These are phyloP conservation scores for Nothocercus nigrocapillus DNA, from an alignment of 2,113 vertebrate species.

Conservation along the genomic window DNA sequence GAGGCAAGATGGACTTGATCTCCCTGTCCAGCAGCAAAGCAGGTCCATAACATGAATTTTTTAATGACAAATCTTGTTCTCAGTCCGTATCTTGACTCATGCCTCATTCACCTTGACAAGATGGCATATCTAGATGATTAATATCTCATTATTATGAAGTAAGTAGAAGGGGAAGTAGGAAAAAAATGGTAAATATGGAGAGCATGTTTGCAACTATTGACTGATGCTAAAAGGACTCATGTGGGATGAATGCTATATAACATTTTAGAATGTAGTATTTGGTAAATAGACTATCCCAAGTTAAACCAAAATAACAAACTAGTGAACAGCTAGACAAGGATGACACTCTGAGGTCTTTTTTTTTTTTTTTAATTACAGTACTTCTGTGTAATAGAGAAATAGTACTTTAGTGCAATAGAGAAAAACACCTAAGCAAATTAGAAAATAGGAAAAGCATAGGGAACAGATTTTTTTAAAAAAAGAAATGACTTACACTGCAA, in stretches of 20 bases:
- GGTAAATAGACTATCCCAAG: not conserved
- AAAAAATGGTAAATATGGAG: slow-evolving; percentile 30
- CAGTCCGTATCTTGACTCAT: not conserved
- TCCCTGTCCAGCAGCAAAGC: not conserved
- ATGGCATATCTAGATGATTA: slow-evolving; percentile 24
- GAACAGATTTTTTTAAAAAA: not conserved
- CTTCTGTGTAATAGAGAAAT: not conserved
- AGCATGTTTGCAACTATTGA: not conserved
- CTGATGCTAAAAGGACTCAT: not conserved
- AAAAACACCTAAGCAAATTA: not conserved
- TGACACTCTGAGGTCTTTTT: not conserved
- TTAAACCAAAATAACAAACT: not conserved
- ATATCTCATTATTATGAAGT: slow-evolving; percentile 25
- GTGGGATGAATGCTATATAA: not conserved
- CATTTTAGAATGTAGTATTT: slow-evolving; percentile 8
- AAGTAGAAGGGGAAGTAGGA: slow-evolving; percentile 25
- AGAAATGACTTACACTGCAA: not conserved
- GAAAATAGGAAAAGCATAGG: not conserved
- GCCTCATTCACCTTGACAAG: not conserved
- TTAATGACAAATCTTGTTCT: not conserved
- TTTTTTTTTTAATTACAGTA: not conserved
- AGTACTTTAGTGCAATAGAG: not conserved
- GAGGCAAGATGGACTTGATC: not conserved
- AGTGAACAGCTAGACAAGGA: not conserved
- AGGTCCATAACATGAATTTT: not conserved